Evolutionary conservation across 1,140 invertebrate species (phyloP).

Genomic region (Drosophila pachea): DNA sequence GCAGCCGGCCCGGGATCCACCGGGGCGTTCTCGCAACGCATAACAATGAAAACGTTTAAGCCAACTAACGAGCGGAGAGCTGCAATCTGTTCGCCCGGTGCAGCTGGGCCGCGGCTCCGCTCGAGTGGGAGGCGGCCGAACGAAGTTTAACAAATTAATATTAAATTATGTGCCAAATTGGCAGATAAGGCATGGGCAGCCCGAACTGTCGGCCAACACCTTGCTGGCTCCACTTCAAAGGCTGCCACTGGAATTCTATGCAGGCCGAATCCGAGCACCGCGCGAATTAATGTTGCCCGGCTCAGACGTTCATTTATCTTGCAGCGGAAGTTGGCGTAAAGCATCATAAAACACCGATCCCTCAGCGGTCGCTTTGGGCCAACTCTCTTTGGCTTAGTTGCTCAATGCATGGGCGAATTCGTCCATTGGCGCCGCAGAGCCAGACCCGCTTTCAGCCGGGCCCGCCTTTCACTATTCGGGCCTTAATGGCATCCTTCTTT

Average conservation of each 20-base stretch:
- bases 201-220: conserved; percentile 20
- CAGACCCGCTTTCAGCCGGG: conserved; percentile 50
- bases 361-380: neutral
- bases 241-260: conserved; percentile 61
- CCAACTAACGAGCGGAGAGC: conserved; percentile 68
- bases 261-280: conserved; percentile 30
- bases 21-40: conserved; percentile 67
- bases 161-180: conserved; percentile 76
- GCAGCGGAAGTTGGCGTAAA: conserved; percentile 60
- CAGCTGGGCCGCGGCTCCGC: conserved; percentile 31
- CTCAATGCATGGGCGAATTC: conserved; percentile 34
- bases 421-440: conserved; percentile 65
- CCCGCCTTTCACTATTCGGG: conserved; percentile 35
- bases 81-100: conserved; percentile 49
- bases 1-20: conserved; percentile 6
- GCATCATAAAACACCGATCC: conserved; percentile 20
- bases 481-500: conserved; percentile 67
- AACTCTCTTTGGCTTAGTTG: conserved; percentile 1
- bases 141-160: conserved; percentile 76
- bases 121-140: conserved; percentile 62
- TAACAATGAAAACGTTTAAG: conserved; percentile 76
- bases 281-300: conserved; percentile 37
- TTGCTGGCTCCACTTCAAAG: conserved; percentile 43
- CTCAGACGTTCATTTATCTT: conserved; percentile 41
- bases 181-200: conserved; percentile 45